Evolutionary conservation across 2,888 invertebrate species (phyloP), one percentile per base, ranked within the genome.

Genomic region (Venusia cambrica): DNA sequence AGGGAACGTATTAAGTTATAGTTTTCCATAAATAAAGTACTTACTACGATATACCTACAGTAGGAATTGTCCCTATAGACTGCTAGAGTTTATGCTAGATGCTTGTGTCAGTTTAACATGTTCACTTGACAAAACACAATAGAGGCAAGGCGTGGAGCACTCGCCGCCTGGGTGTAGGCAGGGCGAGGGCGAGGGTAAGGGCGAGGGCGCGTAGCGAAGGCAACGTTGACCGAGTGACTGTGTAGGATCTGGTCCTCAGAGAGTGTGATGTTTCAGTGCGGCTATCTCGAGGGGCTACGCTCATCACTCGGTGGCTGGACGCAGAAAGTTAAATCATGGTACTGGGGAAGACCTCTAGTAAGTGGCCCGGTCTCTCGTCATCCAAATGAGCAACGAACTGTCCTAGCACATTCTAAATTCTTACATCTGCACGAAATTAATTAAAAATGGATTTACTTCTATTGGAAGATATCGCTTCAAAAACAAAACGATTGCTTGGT

Each of bases 271-370:
- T 91, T 93, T 90, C 94, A 94, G 94, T 93, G 93, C 90, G 94
- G 94, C 90, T 94, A 94, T 93, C 92, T 94, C 90, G 95, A 94
- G 91, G 95, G 95, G 89, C 94, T 95, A 90, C 94, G 94, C 89
- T 94, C 94, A 90, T 95, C 95, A 92, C 93, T 96, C 90, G 95
- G 95, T 92, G 95, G 95, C 92, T 94, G 95, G 92, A 96, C 96
- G 90, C 95, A 95, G 93, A 95, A 94, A 93, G 95, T 95, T 90
- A 95, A 95, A 92, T 95, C 95, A 90, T 96, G 96, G 95, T 96
- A 96, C 93, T 95, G 95, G 95, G 96, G 95, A 91, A 93, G 95
- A 92, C 95, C 95, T 93, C 94, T 95, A 91, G 95, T 95, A 95
- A 95, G 95, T 95, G 90, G 72, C 78, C 75, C 78, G 79, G 75